These are phyloP conservation scores for Rhea americana DNA, from an alignment of 2,113 vertebrate species.

Conservation along the genomic window DNA sequence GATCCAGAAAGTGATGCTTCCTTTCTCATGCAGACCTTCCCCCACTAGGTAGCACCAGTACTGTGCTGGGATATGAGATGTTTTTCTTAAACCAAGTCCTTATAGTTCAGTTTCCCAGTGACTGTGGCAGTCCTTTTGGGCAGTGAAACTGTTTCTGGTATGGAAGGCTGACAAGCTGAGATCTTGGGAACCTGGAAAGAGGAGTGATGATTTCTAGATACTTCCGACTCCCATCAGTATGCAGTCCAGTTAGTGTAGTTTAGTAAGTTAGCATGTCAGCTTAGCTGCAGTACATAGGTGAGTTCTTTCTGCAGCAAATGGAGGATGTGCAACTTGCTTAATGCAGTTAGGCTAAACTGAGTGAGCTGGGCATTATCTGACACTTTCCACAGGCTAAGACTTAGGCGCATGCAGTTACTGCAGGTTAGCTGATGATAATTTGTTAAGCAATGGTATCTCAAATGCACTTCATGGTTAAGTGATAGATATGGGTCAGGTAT, in stretches of 20 bases:
- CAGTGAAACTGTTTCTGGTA: neutral
- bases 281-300: accelerated
- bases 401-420: neutral
- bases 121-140: neutral
- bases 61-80: neutral
- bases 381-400: neutral
- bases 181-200: neutral
- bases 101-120: accelerated
- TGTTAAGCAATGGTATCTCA: neutral
- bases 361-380: neutral
- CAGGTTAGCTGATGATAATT: neutral
- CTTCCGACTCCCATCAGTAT: neutral
- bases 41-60: neutral
- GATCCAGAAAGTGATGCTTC: neutral
- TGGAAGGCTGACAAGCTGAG: neutral
- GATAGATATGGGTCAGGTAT: neutral
- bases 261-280: neutral
- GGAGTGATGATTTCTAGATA: neutral
- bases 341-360: neutral
- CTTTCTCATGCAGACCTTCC: neutral
- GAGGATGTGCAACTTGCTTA: neutral
- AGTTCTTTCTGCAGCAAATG: neutral
- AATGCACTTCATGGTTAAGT: neutral
- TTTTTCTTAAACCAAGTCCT: neutral
- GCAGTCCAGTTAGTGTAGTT: neutral